Conservation (phyloP, 2,113 vertebrate species). For the Microcebus murinus region DNA sequence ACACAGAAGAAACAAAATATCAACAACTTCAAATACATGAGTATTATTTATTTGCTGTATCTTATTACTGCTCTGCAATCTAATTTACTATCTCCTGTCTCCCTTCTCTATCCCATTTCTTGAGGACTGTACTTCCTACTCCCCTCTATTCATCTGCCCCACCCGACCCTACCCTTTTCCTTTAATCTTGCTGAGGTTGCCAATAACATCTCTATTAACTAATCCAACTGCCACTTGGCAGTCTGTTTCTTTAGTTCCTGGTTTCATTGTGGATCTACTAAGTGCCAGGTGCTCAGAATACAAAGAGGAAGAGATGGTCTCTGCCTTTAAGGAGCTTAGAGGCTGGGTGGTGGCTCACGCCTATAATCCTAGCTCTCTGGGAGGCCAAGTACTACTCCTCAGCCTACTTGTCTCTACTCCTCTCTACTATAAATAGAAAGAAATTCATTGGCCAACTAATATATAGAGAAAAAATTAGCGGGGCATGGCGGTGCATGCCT, state of each 20-base stretch:
- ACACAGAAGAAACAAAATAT: not conserved
- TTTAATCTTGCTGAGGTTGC: not conserved
- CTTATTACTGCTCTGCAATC: not conserved
- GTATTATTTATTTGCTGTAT: not conserved
- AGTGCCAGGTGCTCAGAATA: not conserved
- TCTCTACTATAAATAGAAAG: too few species aligned
- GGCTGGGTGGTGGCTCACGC: too few species aligned
- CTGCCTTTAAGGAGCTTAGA: not conserved
- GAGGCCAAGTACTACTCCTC: too few species aligned
- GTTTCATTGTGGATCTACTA: not conserved
- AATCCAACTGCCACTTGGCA: not conserved
- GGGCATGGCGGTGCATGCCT: too few species aligned
- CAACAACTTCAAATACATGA: not conserved
- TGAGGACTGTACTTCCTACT: not conserved
- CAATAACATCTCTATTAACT: slow-evolving; percentile 1
- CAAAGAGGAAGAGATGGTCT: not conserved
- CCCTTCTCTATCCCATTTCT: not conserved
- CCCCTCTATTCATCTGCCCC: not conserved
- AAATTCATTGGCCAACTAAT: too few species aligned
- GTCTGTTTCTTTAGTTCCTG: slow-evolving; percentile 20
- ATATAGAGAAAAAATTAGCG: too few species aligned
- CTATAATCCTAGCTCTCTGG: too few species aligned
- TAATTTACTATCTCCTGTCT: not conserved
- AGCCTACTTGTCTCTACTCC: too few species aligned
- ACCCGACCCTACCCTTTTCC: not conserved